Evolutionary conservation across 1,140 invertebrate genomes (phyloP), one percentile per base, ranked within the genome.

Genomic region (Lepidurus arcticus): DNA sequence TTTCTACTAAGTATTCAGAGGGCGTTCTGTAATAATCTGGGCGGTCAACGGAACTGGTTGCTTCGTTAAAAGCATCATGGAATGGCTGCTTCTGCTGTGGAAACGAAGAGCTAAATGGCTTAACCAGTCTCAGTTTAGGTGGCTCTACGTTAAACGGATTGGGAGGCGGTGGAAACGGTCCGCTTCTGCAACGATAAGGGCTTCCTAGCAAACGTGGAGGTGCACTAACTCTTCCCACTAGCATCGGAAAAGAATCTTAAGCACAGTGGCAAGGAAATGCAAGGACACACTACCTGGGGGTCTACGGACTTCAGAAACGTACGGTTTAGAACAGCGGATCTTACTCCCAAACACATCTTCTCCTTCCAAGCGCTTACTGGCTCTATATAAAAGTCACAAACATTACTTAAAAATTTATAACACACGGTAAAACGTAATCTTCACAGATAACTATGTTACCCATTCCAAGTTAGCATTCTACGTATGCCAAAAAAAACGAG

Each of bases 311-410:
- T 80, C 75, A 9, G 45, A 74, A 16, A 44, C 44, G 13, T 76
- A 81, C 43, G 73, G 77, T 44, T 77, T 81, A 78, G 88, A 86
- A 74, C 89, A 89, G 44, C 86, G 86, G 76, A 95, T 94, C 87
- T 91, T 91, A 44, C 88, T 89, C 43, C 92, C 92, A 87, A 90
- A 93, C 73, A 95, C 92, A 86, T 92, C 90, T 85, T 93, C 92
- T 80, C 92, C 92, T 83, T 94, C 90, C 89, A 95, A 93, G 84
- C 93, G 90, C 83, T 92, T 93, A 83, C 91, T 88, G 81, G 92
- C 93, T 85, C 93, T 94, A 82, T 26, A 53, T 10, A 24, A 10
- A 74, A 86, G 83, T 83, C 82, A 83, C 82, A 83, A 80, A 78
- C 81, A 82, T 47, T 21, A 44, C 26, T 80, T 76, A 11, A 42